Evolutionary conservation across 2,113 vertebrate species (phyloP), one percentile per base, ranked within the genome.

Genomic region (Eidolon helvum): DNA sequence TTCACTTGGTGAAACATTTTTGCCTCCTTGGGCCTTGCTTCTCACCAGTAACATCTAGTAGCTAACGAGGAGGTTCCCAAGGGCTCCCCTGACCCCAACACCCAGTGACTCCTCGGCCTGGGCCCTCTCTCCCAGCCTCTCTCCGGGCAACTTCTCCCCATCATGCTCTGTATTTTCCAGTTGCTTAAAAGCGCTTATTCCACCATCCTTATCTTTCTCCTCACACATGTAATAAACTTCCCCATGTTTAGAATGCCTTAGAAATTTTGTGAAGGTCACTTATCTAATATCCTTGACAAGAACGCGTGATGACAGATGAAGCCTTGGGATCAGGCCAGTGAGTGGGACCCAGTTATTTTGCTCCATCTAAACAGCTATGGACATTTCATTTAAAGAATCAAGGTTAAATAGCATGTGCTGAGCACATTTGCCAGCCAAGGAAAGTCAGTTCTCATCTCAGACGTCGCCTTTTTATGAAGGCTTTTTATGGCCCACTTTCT

Each of bases 401-500:
- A 92, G 80, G 94, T 68, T 53, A 86, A n/a, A 26, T 19, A 50
- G 33, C 48, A 2, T 0, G 28, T 5, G 3, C 59, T 24, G 38
- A 80, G 38, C 63, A 84, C 14, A 30, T 6, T 30, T 2, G 11
- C 43, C n/a, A 72, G 55, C 18, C 7, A 38, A 72, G 65, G 71
- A 92, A 95, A 71, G 95, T 93, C 92, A 79, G 1, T 33, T 68
- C 24, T 91, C 48, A 38, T 83, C 71, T 95, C 65, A 57, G 57
- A 89, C 1, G 1, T 33, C 40, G 35, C 55, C 71, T 79, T 95
- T 95, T 53, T 71, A 77, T 61, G 35, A 95, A 83, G 45, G 66
- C 43, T 92, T 93, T 97, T 98, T 87, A 94, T 93, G 97, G 78
- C 38, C 16, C 2, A 2, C 72, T 84, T 96, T 68, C 61, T 98